Percentiles rank a stretch among this genome's conserved stretches.
Evolutionary conservation across 2,797 vertebrate genomes (phyloP).

Genomic region (Lutjanus argentimaculatus): DNA sequence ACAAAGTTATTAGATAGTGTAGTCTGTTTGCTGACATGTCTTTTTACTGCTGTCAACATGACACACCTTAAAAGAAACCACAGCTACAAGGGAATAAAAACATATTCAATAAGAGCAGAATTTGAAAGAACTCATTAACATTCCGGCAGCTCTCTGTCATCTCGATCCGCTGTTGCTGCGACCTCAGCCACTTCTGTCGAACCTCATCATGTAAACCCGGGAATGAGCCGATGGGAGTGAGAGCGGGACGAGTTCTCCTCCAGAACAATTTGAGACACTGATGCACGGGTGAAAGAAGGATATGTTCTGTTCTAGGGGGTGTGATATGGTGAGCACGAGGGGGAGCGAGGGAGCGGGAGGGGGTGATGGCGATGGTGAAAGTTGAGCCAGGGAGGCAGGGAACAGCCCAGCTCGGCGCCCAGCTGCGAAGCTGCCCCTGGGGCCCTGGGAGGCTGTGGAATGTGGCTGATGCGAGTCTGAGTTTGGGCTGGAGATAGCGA

Average conservation of each 20-base stretch:
- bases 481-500: conserved; percentile 65
- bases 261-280: conserved; percentile 13
- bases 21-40: conserved; percentile 52
- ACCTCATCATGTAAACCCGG: conserved; percentile 51
- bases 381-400: conserved; percentile 43
- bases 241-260: conserved; percentile 17
- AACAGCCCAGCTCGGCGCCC: conserved; percentile 65
- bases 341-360: neutral
- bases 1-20: conserved; percentile 61
- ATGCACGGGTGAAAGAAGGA: conserved; percentile 30
- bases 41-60: conserved; percentile 44
- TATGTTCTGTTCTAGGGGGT: conserved; percentile 33
- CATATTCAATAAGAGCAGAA: conserved; percentile 14
- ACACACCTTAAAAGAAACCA: conserved; percentile 31
- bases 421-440: conserved; percentile 76
- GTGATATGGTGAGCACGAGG: conserved; percentile 8
- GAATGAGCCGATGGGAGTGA: conserved; percentile 35
- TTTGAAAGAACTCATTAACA: conserved; percentile 45
- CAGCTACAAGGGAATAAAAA: conserved; percentile 3
- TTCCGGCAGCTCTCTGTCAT: conserved; percentile 34
- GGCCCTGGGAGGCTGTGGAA: conserved; percentile 75
- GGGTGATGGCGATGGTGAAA: conserved; percentile 32
- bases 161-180: conserved; percentile 25
- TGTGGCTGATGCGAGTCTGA: conserved; percentile 74
- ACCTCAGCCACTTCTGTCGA: conserved; percentile 37